Base-by-base conservation (phyloP, 2,888 invertebrate species). In the Chrysolina americana region DNA sequence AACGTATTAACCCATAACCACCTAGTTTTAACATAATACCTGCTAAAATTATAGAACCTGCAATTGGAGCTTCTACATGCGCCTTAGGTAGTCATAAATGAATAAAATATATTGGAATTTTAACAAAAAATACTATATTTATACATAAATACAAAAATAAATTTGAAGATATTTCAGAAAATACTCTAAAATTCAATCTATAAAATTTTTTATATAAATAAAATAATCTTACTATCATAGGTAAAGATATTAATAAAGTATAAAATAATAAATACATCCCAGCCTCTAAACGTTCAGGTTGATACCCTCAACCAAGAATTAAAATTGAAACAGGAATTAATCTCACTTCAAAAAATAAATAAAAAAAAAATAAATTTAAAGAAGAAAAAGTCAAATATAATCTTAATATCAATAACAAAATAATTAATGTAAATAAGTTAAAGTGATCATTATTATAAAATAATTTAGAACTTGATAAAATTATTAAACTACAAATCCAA, bases 61-160 rank as follows among this genome's bases (percentile, higher is more conserved):
- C 90, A 78, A 94, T 89, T 5, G 94, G 93, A 71, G 94, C 94
- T 79, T 94, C 94, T 1, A 94, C 93, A 92, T 94, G 94, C n/a
- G n/a, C n/a, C n/a, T n/a, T n/a, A n/a, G n/a, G n/a, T n/a, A n/a
- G n/a, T n/a, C n/a, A n/a, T n/a, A n/a, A n/a, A n/a, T n/a, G n/a
- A n/a, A n/a, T n/a, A n/a, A n/a, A n/a, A n/a, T n/a, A n/a, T n/a
- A n/a, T n/a, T n/a, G n/a, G n/a, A n/a, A n/a, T n/a, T n/a, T n/a
- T n/a, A n/a, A n/a, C n/a, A n/a, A n/a, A n/a, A n/a, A n/a, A n/a
- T n/a, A n/a, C n/a, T n/a, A n/a, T n/a, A n/a, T n/a, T n/a, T n/a
- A n/a, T n/a, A n/a, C n/a, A n/a, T n/a, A n/a, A n/a, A n/a, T n/a
- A n/a, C n/a, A n/a, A n/a, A n/a, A n/a, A n/a, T n/a, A n/a, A n/a